Conservation (phyloP, 1,140 invertebrate genomes). For the Zaprionus inermis region DNA sequence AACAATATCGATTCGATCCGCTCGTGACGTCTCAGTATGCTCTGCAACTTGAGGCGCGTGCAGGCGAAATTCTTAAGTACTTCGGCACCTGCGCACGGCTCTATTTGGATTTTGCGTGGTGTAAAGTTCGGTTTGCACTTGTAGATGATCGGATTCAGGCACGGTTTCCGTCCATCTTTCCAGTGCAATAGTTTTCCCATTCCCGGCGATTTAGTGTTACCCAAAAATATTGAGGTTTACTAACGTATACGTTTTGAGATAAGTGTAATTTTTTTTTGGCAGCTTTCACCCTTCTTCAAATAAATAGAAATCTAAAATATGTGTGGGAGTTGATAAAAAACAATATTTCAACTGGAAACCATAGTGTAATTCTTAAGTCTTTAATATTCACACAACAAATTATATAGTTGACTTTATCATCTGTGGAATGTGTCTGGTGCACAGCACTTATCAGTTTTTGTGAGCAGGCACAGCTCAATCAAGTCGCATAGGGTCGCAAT, state of each 20-base stretch:
- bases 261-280: background rate
- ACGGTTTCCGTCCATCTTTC: background rate
- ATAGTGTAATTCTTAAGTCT: too few species aligned
- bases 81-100: background rate
- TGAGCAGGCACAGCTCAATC: too few species aligned
- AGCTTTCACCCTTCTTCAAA: background rate
- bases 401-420: background rate
- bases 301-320: background rate
- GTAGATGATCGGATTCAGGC: background rate
- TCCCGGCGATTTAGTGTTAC: background rate
- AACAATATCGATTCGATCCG: constrained; percentile 21
- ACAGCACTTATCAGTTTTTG: background rate
- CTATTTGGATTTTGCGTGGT: background rate
- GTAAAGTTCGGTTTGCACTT: constrained; percentile 1
- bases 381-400: too few species aligned
- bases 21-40: constrained; percentile 15
- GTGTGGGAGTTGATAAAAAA: background rate
- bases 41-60: constrained; percentile 23
- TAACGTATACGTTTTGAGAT: background rate
- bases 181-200: constrained; percentile 12
- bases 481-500: constrained; percentile 4
- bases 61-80: background rate
- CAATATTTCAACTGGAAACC: background rate
- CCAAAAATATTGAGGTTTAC: constrained; percentile 6
- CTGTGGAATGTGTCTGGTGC: background rate